These are phyloP conservation scores for Bufo bufo DNA, from an alignment of 2,113 vertebrate genomes.

Conservation along the genomic window DNA sequence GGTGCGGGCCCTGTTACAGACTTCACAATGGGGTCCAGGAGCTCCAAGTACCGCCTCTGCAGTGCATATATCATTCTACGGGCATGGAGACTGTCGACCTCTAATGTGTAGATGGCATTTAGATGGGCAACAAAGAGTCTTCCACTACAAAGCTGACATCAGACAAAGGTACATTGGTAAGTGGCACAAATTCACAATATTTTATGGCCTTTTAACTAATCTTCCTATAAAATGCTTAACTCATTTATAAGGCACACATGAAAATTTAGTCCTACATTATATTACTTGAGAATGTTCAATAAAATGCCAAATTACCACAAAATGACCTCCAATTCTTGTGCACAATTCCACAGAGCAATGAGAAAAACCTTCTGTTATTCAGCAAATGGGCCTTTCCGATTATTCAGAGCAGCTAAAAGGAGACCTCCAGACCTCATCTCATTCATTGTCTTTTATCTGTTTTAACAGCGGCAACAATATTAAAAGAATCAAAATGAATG, in stretches of 20 bases:
- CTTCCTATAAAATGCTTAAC: neutral
- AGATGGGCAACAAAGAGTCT: neutral
- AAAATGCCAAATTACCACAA: neutral
- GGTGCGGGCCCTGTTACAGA: no score
- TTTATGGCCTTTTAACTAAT: neutral
- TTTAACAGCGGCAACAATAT: neutral
- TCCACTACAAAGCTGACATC: neutral
- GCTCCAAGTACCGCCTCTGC: no score
- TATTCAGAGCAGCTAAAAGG: neutral
- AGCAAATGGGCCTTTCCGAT: neutral
- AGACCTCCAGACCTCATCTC: neutral
- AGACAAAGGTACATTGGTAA: neutral
- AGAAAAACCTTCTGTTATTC: neutral
- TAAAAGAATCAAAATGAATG: neutral
- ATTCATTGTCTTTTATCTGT: slow-evolving; percentile 25
- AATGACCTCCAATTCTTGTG: neutral
- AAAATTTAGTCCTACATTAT: neutral
- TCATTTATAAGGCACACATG: neutral
- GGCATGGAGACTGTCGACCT: neutral
- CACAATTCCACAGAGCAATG: neutral
- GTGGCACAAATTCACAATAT: neutral
- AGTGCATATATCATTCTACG: no score
- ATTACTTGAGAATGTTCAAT: neutral
- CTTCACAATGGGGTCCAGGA: no score
- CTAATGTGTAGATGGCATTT: neutral